Evolutionary conservation across 2,113 vertebrate genomes (phyloP).

Genomic region (Scatophagus argus): DNA sequence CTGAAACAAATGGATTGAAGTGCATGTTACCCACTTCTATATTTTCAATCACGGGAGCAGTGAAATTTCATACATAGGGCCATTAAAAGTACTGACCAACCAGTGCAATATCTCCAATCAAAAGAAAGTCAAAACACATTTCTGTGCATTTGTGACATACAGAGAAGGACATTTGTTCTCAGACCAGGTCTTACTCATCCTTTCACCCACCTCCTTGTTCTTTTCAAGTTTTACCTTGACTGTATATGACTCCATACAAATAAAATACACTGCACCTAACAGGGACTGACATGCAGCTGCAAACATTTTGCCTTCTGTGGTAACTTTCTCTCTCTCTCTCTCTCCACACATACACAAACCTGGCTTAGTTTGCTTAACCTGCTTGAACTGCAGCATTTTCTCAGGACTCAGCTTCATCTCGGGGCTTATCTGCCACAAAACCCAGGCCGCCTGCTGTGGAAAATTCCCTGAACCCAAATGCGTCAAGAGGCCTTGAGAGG

Average conservation of each 20-base stretch:
- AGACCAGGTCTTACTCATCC: background rate
- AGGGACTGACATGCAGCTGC: conserved; percentile 25
- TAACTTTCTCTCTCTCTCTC: conserved; percentile 10
- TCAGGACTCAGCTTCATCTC: conserved; percentile 64
- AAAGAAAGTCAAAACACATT: background rate
- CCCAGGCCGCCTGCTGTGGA: conserved; percentile 36
- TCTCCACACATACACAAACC: conserved; percentile 20
- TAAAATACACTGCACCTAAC: conserved; percentile 3
- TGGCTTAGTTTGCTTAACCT: conserved; percentile 78
- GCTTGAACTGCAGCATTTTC: conserved; percentile 71
- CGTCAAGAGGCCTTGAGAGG: conserved; percentile 42
- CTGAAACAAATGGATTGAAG: background rate
- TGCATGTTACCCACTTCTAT: background rate
- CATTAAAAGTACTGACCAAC: background rate
- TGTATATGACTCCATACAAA: background rate
- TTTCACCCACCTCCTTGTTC: no score
- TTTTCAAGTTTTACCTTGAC: background rate
- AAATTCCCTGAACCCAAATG: conserved; percentile 62
- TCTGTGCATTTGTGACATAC: background rate
- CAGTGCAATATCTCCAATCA: background rate
- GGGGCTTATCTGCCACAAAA: conserved; percentile 57
- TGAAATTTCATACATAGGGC: background rate
- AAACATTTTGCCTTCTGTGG: conserved; percentile 29
- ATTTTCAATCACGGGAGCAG: background rate
- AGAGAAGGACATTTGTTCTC: background rate